phyloP scores from a whole-genome alignment of 2,888 invertebrate genomes.

The Yponomeuta evonymella region DNA sequence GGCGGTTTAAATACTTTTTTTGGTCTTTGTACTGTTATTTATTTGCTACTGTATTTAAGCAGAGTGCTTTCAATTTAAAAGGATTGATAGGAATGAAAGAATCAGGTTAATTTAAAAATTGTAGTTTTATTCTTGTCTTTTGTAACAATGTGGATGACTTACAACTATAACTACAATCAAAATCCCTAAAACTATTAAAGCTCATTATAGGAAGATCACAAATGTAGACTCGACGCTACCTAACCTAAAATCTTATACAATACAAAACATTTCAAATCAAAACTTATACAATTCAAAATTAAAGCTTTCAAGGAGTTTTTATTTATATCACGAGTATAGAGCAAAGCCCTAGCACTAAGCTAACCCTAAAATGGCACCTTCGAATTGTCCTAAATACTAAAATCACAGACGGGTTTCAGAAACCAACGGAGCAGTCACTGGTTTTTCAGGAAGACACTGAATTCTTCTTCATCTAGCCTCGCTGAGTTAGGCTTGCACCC shows the following conservation, averaged over 20 bases:
- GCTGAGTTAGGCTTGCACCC: conserved; percentile 81
- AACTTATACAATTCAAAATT: conserved; percentile 42
- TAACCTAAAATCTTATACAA: conserved; percentile 56
- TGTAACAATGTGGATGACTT: conserved; percentile 22
- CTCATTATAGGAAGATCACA: conserved; percentile 60
- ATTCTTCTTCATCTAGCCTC: conserved; percentile 30
- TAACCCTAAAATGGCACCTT: conserved; percentile 64
- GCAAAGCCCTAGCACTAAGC: conserved; percentile 38
- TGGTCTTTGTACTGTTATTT: conserved; percentile 22
- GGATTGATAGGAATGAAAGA: conserved; percentile 40
- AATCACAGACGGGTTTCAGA: conserved; percentile 71
- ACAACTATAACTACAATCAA: conserved; percentile 42
- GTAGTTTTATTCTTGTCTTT: conserved; percentile 23
- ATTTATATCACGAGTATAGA: conserved; percentile 51
- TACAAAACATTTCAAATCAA: conserved; percentile 61
- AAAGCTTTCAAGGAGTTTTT: conserved; percentile 64
- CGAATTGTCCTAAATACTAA: conserved; percentile 57
- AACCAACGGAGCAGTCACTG: conserved; percentile 64
- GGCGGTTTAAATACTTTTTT: conserved; percentile 26
- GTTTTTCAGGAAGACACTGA: conserved; percentile 72
- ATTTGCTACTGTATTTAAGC: conserved; percentile 13
- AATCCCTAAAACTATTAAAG: conserved; percentile 64
- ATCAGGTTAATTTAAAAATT: conserved; percentile 40
- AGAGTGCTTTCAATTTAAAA: conserved; percentile 22
- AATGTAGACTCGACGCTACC: conserved; percentile 38